Base-by-base conservation (phyloP, 2,888 invertebrate species). In the Rosalia funebris region DNA sequence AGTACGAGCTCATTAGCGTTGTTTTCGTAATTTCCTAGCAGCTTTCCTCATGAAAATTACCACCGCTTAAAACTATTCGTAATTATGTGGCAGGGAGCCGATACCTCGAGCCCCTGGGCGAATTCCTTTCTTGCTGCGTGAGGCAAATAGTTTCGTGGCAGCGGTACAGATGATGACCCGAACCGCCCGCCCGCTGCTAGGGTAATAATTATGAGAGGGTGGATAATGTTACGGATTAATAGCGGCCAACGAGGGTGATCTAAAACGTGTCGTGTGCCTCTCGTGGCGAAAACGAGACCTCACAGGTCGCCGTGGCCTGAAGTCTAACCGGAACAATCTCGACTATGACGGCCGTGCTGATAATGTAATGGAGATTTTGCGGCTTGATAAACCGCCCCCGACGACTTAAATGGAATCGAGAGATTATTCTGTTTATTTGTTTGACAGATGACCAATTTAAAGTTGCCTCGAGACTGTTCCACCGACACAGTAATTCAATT, bases 71-170 rank as follows among this genome's bases (percentile, higher is more conserved):
- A 58, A 58, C 52, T 58, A 60, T 60, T 54, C 47, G 46, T 60
- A 60, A 60, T 60, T 54, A 48, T 42, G 32, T 20, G 31, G 47
- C 59, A 15, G 42, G 48, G 19, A 42, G 48, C n/a, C 42, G 46
- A 59, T 59, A 55, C 53, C 46, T 46, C 45, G 20, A 17, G 16
- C 37, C 48, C 12, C 20, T 16, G 36, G 36, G 16, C 36, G 16
- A 32, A 2, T 15, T 37, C 46, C 31, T 56, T 45, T 44, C 46
- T n/a, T n/a, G n/a, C n/a, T n/a, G n/a, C n/a, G n/a, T n/a, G n/a
- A n/a, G n/a, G 39, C 9, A 5, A 25, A 25, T 25, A 5, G 25
- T 25, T 25, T 25, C 25, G 25, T 3, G 9, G 25, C 25, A 5
- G 25, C 25, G 25, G 25, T 9, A 5, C 9, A 9, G 4, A 25